Percentiles rank a stretch among this genome's conserved stretches.
Evolutionary conservation across 2,888 invertebrate genomes (phyloP).

Genomic region (Graphium colonna): DNA sequence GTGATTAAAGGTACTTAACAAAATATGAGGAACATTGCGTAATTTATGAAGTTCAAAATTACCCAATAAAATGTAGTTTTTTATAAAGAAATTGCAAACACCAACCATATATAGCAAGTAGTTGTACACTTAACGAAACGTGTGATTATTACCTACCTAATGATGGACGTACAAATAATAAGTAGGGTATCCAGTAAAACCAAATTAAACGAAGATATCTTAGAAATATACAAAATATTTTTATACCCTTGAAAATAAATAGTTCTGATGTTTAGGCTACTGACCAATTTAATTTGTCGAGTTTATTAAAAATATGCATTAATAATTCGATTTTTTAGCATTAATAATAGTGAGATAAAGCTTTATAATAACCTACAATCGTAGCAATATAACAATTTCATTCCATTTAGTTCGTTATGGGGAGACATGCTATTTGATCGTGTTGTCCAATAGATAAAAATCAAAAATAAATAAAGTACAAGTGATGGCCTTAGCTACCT

Average conservation of each 20-base stretch:
- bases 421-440: conserved; percentile 35
- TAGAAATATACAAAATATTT: conserved; percentile 63
- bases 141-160: conserved; percentile 65
- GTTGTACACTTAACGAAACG: conserved; percentile 53
- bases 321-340: conserved; percentile 39
- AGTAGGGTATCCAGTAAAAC: conserved; percentile 60
- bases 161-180: conserved; percentile 74
- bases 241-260: conserved; percentile 67
- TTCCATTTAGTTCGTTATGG: conserved; percentile 55
- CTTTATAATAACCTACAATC: conserved; percentile 52
- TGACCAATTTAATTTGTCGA: conserved; percentile 56
- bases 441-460: conserved; percentile 45
- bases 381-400: conserved; percentile 56
- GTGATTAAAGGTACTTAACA: conserved; percentile 20
- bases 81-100: conserved; percentile 34
- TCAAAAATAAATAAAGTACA: conserved; percentile 63
- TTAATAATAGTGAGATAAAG: conserved; percentile 56
- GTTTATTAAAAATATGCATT: conserved; percentile 35
- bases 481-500: conserved; percentile 66
- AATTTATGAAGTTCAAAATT: conserved; percentile 12
- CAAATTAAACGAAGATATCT: conserved; percentile 46
- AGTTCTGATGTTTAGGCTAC: conserved; percentile 54
- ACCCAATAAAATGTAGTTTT: conserved; percentile 9
- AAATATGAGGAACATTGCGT: conserved; percentile 2
- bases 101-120: conserved; percentile 51